Base-by-base conservation (phyloP, 2,888 invertebrate species). In the Hydrotaea diabolus region DNA sequence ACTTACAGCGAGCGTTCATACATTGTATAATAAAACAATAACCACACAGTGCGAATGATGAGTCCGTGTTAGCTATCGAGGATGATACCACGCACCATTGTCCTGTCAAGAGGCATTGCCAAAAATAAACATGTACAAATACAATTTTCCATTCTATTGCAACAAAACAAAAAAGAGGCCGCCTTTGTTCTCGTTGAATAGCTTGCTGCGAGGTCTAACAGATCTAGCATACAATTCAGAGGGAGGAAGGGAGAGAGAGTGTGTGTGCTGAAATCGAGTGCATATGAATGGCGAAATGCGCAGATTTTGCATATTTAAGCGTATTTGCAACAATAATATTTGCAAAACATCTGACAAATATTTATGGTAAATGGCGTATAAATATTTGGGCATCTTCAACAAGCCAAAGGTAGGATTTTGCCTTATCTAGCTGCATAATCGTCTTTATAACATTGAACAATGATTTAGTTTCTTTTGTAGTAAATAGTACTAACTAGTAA, bases 341-440 rank as follows among this genome's bases (percentile, higher is more conserved):
- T 89, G 88, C 89, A 89, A 88, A 88, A 90, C 88, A 90, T 89
- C 85, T 86, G 83, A 84, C 83, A 69, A 69, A 75, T 80, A 71
- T 80, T 71, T 59, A 59, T 23, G 4, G 19, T 49, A 75, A 69
- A 80, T 36, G 59, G 13, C 23, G 43, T 46, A 46, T 69, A 43
- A 69, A 69, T 69, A 69, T 69, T 69, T 69, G 15, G 69, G 15
- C 23, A 13, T 59, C 59, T 23, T 59, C 8, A 0, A 13, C 59
- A 23, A 59, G 21, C 19, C 11, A 57, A 57, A 57, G 59, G 59
- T 59, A 26, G 26, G 7, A 23, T 11, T 59, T 59, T 26, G 17
- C 59, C 4, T 59, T 26, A 59, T 59, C 59, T 59, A 15, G 1
- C 21, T 23, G n/a, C 0, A 55, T 55, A 3, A 2, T 55, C 49